Conservation (phyloP, 2,888 invertebrate genomes). For the Hecatera dysodea region DNA sequence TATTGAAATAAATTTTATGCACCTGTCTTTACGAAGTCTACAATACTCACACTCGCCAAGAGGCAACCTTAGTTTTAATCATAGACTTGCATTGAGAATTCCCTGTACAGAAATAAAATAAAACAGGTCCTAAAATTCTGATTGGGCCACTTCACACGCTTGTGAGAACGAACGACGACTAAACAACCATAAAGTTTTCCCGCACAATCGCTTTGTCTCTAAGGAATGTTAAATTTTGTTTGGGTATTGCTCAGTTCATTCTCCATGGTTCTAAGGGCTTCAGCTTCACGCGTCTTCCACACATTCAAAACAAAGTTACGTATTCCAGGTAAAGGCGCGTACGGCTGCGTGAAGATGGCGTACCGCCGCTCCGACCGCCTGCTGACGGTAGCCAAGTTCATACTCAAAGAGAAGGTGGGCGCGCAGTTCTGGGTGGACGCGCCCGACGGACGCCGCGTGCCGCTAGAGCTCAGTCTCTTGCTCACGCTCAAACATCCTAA, state of each 20-base stretch:
- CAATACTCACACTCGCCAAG: too few species aligned
- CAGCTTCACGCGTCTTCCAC: neutral
- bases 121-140: too few species aligned
- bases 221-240: neutral
- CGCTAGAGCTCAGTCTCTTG: slow-evolving; percentile 93
- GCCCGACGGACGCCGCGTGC: slow-evolving; percentile 89
- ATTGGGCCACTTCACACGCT: too few species aligned
- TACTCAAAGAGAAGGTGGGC: slow-evolving; percentile 93
- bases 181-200: too few species aligned
- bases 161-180: too few species aligned
- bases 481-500: slow-evolving; percentile 92
- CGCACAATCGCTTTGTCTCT: neutral
- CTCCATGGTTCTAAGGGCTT: neutral
- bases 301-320: neutral
- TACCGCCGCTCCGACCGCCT: slow-evolving; percentile 91
- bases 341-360: slow-evolving; percentile 93
- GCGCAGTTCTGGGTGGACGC: slow-evolving; percentile 92
- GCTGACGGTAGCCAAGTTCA: slow-evolving; percentile 93
- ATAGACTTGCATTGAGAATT: too few species aligned
- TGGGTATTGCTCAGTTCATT: neutral
- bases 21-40: too few species aligned
- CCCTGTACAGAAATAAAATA: too few species aligned
- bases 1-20: too few species aligned
- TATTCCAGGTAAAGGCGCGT: slow-evolving; percentile 91
- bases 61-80: too few species aligned